Evolutionary conservation across 2,888 invertebrate genomes (phyloP).

Genomic region (Himalopsyche tibetana): DNA sequence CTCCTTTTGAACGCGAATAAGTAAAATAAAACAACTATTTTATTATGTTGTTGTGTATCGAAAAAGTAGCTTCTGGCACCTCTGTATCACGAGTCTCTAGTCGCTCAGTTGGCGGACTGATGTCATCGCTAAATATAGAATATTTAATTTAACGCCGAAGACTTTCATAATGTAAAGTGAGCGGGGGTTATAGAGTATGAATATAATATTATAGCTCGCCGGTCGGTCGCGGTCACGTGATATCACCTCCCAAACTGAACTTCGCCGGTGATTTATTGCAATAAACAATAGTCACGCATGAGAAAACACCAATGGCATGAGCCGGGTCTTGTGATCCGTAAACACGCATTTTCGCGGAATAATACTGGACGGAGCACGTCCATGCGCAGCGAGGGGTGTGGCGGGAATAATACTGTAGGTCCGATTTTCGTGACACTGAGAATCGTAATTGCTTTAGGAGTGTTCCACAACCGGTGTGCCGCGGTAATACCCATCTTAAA

Average conservation of each 20-base stretch:
- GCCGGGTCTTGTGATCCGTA: not conserved
- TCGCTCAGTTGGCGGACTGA: conserved; percentile 54
- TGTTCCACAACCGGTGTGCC: no score
- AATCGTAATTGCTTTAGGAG: no score
- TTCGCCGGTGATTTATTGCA: conserved; percentile 21
- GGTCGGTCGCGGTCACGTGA: conserved; percentile 48
- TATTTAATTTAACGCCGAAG: conserved; percentile 45
- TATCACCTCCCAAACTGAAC: conserved; percentile 44
- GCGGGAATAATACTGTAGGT: no score
- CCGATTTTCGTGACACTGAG: no score
- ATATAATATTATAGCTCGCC: not conserved
- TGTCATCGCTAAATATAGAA: conserved; percentile 62
- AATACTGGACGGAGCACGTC: not conserved
- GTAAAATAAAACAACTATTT: not conserved
- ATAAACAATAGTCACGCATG: conserved; percentile 38
- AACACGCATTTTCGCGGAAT: conserved; percentile 26
- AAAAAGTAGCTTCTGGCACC: conserved; percentile 12
- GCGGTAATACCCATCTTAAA: no score
- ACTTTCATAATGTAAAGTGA: conserved; percentile 59
- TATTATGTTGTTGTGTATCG: not conserved
- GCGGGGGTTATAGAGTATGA: conserved; percentile 41
- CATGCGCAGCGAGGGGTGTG: no score
- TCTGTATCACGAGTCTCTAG: conserved; percentile 35
- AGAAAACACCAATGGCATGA: not conserved
- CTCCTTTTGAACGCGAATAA: not conserved